Evolutionary conservation across 2,113 vertebrate genomes (phyloP).

Genomic region (Cephalopterus ornatus): DNA sequence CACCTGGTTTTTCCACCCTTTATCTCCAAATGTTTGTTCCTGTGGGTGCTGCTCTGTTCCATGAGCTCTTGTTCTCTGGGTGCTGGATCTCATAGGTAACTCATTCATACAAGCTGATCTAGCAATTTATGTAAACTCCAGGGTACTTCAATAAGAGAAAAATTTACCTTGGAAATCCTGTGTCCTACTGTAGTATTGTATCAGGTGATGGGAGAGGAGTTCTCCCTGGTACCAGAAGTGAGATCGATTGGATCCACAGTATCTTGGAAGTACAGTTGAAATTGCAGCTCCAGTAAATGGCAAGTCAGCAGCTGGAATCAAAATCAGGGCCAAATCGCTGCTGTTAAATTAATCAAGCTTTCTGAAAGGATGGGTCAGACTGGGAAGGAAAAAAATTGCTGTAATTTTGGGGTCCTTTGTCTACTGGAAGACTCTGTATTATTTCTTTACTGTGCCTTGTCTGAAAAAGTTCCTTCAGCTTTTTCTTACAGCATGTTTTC

Average conservation of each 20-base stretch:
- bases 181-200: background rate
- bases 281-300: background rate
- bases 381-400: background rate
- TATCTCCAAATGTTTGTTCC: background rate
- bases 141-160: background rate
- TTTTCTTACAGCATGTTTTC: background rate
- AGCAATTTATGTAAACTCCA: background rate
- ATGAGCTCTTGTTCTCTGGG: background rate
- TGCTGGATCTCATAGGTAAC: background rate
- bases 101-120: background rate
- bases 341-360: background rate
- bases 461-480: background rate
- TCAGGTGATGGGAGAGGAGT: background rate
- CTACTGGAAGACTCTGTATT: background rate
- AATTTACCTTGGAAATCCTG: background rate
- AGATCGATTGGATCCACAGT: background rate
- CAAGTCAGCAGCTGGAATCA: background rate
- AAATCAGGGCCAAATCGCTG: background rate
- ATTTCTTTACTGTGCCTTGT: background rate
- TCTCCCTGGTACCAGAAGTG: background rate
- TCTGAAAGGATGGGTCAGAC: background rate
- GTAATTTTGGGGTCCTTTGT: background rate
- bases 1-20: background rate
- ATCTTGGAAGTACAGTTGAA: background rate
- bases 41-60: background rate